These are phyloP conservation scores for Pachypanchax playfairii DNA, from an alignment of 2,113 vertebrate genomes.

Conservation along the genomic window DNA sequence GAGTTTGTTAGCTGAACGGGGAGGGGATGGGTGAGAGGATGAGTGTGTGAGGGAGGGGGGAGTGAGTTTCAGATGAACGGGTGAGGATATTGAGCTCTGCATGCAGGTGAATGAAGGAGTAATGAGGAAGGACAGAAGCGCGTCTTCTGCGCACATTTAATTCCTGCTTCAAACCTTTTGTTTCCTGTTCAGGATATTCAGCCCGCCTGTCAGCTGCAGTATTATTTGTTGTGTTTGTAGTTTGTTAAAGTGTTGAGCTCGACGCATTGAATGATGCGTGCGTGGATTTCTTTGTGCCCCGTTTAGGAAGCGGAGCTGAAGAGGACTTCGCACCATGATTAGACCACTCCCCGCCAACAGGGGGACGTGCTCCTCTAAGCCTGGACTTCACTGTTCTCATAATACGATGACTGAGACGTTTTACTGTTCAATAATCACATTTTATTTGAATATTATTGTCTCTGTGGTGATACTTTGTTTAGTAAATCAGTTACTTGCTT, in stretches of 20 bases:
- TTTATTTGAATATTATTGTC: too few species aligned
- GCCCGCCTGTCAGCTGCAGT: too few species aligned
- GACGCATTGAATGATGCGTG: not conserved
- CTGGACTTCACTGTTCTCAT: too few species aligned
- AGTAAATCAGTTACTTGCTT: too few species aligned
- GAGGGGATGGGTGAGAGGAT: slow-evolving; percentile 33
- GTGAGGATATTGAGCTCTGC: slow-evolving; percentile 3
- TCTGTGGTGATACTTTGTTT: too few species aligned
- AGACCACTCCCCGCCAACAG: slow-evolving; percentile 63
- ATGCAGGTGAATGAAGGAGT: slow-evolving; percentile 7
- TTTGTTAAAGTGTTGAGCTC: not conserved
- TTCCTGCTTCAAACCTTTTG: too few species aligned
- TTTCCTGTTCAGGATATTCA: slow-evolving; percentile 25
- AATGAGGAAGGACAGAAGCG: too few species aligned
- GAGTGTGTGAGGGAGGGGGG: slow-evolving; percentile 15
- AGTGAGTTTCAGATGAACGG: not conserved
- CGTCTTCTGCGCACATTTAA: too few species aligned
- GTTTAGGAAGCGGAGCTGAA: slow-evolving; percentile 37
- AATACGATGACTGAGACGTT: too few species aligned
- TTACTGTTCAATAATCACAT: too few species aligned
- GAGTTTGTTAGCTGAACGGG: slow-evolving; percentile 12
- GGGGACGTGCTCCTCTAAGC: slow-evolving; percentile 45
- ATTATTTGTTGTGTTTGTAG: not conserved
- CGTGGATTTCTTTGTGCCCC: slow-evolving; percentile 4
- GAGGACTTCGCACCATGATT: too few species aligned